Conservation (phyloP, 1,140 invertebrate species). For the Cardiocondyla obscurior region DNA sequence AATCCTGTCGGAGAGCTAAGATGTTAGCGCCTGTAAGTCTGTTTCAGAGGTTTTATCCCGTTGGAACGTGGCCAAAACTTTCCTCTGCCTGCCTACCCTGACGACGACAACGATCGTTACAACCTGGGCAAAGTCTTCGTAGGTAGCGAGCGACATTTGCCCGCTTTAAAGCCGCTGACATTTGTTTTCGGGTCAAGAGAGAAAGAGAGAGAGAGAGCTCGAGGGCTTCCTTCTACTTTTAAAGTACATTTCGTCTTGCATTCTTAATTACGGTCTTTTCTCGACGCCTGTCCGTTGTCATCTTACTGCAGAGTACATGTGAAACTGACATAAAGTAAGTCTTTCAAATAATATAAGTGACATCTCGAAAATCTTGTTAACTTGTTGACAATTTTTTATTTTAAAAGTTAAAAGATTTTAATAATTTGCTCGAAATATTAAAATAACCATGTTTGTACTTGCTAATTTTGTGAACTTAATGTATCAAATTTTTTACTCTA, state of each 20-base stretch:
- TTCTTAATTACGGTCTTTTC: conserved; percentile 35
- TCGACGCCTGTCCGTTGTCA: neutral
- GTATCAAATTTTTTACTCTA: neutral
- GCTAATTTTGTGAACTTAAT: neutral
- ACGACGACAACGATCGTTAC: conserved; percentile 55
- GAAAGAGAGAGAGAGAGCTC: conserved; percentile 23
- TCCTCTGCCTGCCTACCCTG: neutral
- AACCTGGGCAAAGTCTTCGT: conserved; percentile 32
- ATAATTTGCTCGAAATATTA: neutral
- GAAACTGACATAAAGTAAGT: neutral
- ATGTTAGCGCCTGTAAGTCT: conserved; percentile 46
- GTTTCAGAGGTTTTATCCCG: conserved; percentile 36
- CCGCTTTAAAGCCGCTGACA: conserved; percentile 41
- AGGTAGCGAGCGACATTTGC: conserved; percentile 38
- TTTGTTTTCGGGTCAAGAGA: conserved; percentile 46
- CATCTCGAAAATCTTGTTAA: neutral
- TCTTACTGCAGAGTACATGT: neutral
- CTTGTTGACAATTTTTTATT: neutral
- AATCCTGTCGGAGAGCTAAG: conserved; percentile 32
- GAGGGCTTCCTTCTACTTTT: conserved; percentile 12
- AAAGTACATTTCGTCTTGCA: conserved; percentile 38
- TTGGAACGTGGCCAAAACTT: conserved; percentile 35
- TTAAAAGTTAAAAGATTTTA: neutral
- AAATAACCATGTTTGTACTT: neutral
- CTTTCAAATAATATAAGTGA: neutral